Evolutionary conservation across 2,888 invertebrate species (phyloP).

Genomic region (Pyrrhosoma nymphula): DNA sequence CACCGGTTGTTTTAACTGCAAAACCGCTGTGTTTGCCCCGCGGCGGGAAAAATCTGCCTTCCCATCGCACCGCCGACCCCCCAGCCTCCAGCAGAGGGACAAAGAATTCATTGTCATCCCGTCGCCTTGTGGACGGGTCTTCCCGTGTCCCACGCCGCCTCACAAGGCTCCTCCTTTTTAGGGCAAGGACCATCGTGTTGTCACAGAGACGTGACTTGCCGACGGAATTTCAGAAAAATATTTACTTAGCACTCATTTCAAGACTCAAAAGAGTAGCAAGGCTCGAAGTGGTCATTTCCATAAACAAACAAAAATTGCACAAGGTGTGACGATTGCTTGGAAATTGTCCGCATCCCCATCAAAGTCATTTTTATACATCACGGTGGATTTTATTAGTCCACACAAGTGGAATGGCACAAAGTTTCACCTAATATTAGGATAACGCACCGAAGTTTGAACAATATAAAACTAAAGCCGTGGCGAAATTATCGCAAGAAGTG

Average conservation of each 20-base stretch:
- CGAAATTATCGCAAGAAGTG: too few species aligned
- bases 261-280: constrained; percentile 11
- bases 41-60: background rate
- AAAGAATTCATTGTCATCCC: background rate
- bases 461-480: too few species aligned
- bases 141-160: background rate
- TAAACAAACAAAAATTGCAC: background rate
- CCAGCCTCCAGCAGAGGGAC: background rate
- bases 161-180: background rate
- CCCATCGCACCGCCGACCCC: background rate
- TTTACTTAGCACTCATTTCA: background rate
- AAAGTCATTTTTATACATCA: background rate
- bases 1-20: background rate
- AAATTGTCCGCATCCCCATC: background rate
- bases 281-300: background rate
- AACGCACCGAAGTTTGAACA: background rate
- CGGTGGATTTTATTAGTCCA: background rate
- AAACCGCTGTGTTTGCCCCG: background rate
- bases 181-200: constrained; percentile 21
- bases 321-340: background rate
- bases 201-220: background rate
- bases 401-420: background rate
- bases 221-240: background rate
- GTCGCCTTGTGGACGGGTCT: background rate
- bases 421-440: background rate